Percentiles rank a stretch among this genome's conserved stretches.
Evolutionary conservation across 2,888 invertebrate species (phyloP).

Genomic region (Polydrusus pterygomalis): DNA sequence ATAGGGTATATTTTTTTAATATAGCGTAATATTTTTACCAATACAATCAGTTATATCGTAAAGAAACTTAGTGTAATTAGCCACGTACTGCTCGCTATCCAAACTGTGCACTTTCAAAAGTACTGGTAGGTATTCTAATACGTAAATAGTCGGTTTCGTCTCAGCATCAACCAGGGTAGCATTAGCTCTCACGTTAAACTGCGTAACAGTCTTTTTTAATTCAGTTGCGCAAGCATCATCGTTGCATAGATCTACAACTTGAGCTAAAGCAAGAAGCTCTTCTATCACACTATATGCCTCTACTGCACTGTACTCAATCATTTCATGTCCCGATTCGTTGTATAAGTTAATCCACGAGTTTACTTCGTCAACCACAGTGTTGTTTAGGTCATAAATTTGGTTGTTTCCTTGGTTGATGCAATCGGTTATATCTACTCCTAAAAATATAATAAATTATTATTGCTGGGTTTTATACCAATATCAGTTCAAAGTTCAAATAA

Average conservation of each 20-base stretch:
- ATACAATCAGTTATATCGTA: not conserved
- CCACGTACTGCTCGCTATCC: not conserved
- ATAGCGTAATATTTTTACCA: not conserved
- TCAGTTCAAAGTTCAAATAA: no score
- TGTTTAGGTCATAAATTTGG: not conserved
- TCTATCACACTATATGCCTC: slow-evolving; percentile 4
- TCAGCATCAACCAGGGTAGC: slow-evolving; percentile 4
- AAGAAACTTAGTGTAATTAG: not conserved
- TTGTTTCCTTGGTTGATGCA: not conserved
- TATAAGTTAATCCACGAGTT: not conserved
- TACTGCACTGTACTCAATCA: not conserved
- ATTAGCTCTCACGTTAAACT: not conserved
- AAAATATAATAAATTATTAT: slow-evolving; percentile 2
- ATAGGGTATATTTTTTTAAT: no score
- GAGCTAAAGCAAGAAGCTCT: not conserved
- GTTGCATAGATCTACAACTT: not conserved
- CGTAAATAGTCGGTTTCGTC: not conserved
- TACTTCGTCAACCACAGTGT: not conserved
- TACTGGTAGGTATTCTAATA: not conserved
- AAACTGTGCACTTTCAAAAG: not conserved
- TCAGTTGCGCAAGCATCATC: slow-evolving; percentile 6
- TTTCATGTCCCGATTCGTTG: not conserved
- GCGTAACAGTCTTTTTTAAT: not conserved
- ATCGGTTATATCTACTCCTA: not conserved
- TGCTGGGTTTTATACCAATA: no score